Evolutionary conservation across 2,113 vertebrate genomes (phyloP), one percentile per base, ranked within the genome.

Genomic region (Mormyrus iriodes): DNA sequence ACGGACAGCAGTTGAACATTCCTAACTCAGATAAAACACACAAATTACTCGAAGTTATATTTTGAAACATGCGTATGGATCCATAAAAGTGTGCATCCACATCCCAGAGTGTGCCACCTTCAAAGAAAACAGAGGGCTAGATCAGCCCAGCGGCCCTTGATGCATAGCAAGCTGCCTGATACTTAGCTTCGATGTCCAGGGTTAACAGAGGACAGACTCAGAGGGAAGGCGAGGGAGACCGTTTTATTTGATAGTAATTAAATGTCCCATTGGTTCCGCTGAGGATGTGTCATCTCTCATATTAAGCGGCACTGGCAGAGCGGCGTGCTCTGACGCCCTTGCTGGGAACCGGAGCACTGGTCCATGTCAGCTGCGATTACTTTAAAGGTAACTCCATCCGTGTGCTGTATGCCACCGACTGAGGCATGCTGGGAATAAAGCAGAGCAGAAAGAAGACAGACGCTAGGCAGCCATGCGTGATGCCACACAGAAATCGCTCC

Each of bases 221-320:
- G 51, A 87, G 53, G 52, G 73, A 17, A 58, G 86, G 86, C 9
- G 21, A 87, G 52, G 27, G 19, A 51, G 49, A 53, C n/a, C 13
- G 44, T 27, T 86, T 51, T 53, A 86, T 86, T 86, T 86, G 48
- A 53, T 52, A 48, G 85, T 86, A 86, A 86, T 86, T 86, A 86
- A 86, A 53, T 86, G 85, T 86, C n/a, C 48, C 85, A 86, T 53
- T 86, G 85, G 49, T 52, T 86, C 85, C 49, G 1, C 85, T 17
- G 85, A 51, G 44, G 85, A 86, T 3, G 27, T 53, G n/a, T 86
- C 85, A 52, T 51, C 84, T 27, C 21, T 52, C 84, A 52, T 86
- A 48, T 46, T 82, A 44, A 82, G 39, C 2, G 15, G 35, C 42
- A 44, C 8, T 2, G 79, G 39, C 79, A 83, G 39, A 83, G 79